Evolutionary conservation across 1,140 invertebrate genomes (phyloP).

Genomic region (Zaprionus taronus): DNA sequence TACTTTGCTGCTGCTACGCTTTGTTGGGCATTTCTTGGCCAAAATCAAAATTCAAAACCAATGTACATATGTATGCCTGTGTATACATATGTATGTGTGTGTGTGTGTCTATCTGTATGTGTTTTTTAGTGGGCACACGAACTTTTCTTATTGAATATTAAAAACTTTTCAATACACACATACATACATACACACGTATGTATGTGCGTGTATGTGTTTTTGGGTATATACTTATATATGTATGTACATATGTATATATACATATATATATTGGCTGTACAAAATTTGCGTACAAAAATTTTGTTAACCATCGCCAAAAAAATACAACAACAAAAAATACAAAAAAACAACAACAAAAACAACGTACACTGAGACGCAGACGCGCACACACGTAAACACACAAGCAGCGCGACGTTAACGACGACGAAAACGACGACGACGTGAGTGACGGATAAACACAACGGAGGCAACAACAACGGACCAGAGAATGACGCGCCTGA

Average conservation of each 20-base stretch:
- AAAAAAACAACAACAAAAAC: conserved; percentile 44
- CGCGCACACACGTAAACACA: conserved; percentile 52
- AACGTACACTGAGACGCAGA: conserved; percentile 55
- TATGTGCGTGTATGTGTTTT: conserved; percentile 13
- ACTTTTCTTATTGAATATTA: conserved; percentile 27
- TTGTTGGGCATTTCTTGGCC: conserved; percentile 61
- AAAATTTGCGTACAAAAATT: conserved; percentile 36
- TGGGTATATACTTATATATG: conserved; percentile 8
- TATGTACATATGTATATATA: conserved; percentile 7
- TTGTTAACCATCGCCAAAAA: conserved; percentile 56
- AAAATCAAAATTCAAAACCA: conserved; percentile 24
- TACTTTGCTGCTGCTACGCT: conserved; percentile 65
- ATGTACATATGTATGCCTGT: conserved; percentile 17
- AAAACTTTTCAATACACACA: conserved; percentile 23
- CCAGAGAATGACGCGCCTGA: conserved; percentile 39
- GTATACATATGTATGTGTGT: background rate
- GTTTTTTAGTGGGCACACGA: conserved; percentile 17
- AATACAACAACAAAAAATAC: conserved; percentile 37
- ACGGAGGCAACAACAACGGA: conserved; percentile 34
- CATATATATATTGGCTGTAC: conserved; percentile 23
- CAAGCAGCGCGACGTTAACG: conserved; percentile 23
- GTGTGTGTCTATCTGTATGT: conserved; percentile 11
- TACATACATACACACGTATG: conserved; percentile 7
- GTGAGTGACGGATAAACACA: conserved; percentile 30
- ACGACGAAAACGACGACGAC: conserved; percentile 14